phyloP scores from a whole-genome alignment of 2,888 invertebrate species.

The Zeuzera pyrina region DNA sequence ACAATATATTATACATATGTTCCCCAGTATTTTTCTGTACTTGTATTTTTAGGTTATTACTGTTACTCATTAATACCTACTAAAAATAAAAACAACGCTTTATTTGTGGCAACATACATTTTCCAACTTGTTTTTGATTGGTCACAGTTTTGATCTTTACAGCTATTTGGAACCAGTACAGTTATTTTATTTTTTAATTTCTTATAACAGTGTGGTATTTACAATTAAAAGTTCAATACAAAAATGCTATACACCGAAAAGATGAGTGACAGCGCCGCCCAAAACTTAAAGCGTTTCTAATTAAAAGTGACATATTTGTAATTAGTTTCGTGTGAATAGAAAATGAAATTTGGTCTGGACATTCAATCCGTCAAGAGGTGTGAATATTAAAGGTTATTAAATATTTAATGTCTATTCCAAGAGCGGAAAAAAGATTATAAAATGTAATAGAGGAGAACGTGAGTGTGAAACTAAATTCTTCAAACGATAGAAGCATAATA shows the following conservation, averaged over 20 bases:
- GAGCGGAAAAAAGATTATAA: conserved; percentile 23
- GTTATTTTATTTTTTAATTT: no score
- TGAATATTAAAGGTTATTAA: conserved; percentile 31
- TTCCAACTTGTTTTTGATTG: no score
- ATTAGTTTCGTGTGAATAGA: conserved; percentile 37
- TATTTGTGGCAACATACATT: no score
- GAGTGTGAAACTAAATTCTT: conserved; percentile 30
- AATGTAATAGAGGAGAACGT: conserved; percentile 22
- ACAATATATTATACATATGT: no score
- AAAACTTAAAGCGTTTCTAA: conserved; percentile 48
- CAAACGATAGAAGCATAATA: conserved; percentile 43
- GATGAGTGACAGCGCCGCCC: conserved; percentile 32
- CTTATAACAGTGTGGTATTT: no score
- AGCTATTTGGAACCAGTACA: no score
- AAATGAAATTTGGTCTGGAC: conserved; percentile 18
- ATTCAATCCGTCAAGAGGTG: conserved; percentile 20
- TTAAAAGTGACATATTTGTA: conserved; percentile 55
- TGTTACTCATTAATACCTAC: no score
- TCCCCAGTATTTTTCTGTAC: no score
- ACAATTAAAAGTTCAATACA: no score
- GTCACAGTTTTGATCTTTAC: no score
- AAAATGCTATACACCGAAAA: conserved; percentile 27
- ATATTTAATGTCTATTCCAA: conserved; percentile 23
- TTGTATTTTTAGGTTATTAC: no score
- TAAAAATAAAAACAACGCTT: no score